Conservation (phyloP, 92 coral and sea anemone species). For the Zoanthus gigantus region DNA sequence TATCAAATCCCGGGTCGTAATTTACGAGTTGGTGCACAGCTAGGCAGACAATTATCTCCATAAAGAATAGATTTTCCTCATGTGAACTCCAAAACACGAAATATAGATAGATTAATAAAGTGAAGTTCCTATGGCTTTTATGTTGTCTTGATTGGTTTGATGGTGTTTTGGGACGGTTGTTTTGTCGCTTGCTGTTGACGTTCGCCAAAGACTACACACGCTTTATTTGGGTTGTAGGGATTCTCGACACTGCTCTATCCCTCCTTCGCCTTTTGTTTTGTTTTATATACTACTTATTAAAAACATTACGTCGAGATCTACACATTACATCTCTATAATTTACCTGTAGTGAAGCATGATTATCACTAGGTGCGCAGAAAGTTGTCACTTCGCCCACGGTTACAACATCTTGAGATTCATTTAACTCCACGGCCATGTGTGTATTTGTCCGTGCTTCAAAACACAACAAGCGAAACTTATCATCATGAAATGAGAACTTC, state of each 20-base stretch:
- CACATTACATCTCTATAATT: conserved; percentile 28
- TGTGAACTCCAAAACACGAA: too few relatives aligned
- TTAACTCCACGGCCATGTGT: conserved; percentile 44
- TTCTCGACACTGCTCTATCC: conserved; percentile 59
- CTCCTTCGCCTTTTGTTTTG: conserved; percentile 30
- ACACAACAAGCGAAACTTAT: conserved; percentile 50
- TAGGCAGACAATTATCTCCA: too few relatives aligned
- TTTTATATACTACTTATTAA: background rate
- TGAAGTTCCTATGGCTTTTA: too few relatives aligned
- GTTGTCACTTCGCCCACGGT: conserved; percentile 42
- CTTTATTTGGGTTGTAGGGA: conserved; percentile 36
- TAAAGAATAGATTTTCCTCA: too few relatives aligned
- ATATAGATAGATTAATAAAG: too few relatives aligned
- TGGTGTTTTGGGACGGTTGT: too few relatives aligned
- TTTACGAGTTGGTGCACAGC: too few relatives aligned
- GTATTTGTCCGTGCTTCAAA: conserved; percentile 49
- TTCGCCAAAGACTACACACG: background rate
- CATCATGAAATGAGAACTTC: conserved; percentile 28
- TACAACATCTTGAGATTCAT: conserved; percentile 34
- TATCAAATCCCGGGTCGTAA: too few relatives aligned
- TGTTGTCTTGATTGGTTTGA: too few relatives aligned
- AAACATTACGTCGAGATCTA: conserved; percentile 28
- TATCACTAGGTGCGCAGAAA: conserved; percentile 30
- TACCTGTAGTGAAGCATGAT: conserved; percentile 50
- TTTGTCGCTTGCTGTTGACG: too few relatives aligned